Evolutionary conservation across 2,888 invertebrate genomes (phyloP), one percentile per base, ranked within the genome.

Genomic region (Synanthedon vespiformis): DNA sequence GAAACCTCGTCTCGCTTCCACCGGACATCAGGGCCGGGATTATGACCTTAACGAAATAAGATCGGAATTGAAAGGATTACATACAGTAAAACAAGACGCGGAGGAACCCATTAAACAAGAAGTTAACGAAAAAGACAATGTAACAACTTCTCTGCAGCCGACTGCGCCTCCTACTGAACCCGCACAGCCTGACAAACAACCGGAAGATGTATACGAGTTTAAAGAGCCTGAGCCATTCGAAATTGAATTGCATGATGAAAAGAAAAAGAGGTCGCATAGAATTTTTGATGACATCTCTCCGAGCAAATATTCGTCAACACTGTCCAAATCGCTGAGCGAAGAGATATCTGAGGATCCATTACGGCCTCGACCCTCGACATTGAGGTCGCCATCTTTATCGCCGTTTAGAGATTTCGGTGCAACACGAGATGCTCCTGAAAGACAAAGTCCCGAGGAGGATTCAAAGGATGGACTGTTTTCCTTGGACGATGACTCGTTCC

Each of bases 191-290:
- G 82, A 83, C 8, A 88, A 87, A 60, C 82, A 85, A 64, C 64
- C 86, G 0, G 88, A 88, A 62, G 95, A 95, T 70, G 92, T 95
- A 56, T 95, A 95, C 68, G 95, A 95, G 75, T 95, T 95, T 69
- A 95, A 95, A 74, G 95, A 95, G 74, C 94, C 95, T 0, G 95
- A 95, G 74, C 95, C 95, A 0, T 95, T 95, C 68, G 95, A 95
- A 72, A 91, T 95, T 61, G 95, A 95, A 77, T 89, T 92, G 8
- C 90, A 93, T 53, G 82, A 89, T 62, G 84, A 88, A 60, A 88
- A 88, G 62, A 88, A 88, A 64, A 88, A 86, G 60, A 76, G 87
- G 50, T 79, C 82, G 27, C 85, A 88, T 67, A 76, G 88, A 48
- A 83, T 88, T 54, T 88, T 88, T 55, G 89, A 89, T 56, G 88